Evolutionary conservation across 1,140 invertebrate species (phyloP).

Genomic region (Bombus fervidus): DNA sequence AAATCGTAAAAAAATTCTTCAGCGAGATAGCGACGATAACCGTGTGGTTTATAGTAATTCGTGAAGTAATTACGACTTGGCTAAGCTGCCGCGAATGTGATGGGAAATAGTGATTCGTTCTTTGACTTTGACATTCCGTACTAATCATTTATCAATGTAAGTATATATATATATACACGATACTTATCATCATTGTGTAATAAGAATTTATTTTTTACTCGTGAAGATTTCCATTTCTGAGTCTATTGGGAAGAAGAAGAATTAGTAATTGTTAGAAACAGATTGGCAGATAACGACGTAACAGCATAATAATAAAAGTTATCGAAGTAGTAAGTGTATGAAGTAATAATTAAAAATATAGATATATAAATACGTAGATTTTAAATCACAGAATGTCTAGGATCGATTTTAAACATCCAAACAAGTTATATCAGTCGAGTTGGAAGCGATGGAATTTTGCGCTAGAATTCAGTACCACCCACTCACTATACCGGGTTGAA

Average conservation of each 20-base stretch:
- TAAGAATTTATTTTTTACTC: background rate
- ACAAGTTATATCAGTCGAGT: no score
- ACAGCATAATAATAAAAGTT: background rate
- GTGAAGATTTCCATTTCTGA: background rate
- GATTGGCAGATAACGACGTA: background rate
- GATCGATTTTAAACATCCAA: no score
- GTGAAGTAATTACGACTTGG: background rate
- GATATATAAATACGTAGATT: background rate
- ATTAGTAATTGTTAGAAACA: background rate
- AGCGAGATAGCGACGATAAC: slow-evolving; percentile 17
- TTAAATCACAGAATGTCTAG: background rate
- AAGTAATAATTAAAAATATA: background rate
- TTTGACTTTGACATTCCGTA: background rate
- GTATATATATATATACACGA: no score
- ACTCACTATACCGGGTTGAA: background rate
- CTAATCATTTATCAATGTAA: background rate
- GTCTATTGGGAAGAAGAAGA: no score
- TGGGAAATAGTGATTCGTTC: background rate
- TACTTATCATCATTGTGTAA: background rate
- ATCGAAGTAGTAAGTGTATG: background rate
- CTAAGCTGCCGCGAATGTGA: background rate
- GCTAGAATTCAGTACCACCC: background rate
- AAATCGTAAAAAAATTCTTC: background rate
- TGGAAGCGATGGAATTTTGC: background rate
- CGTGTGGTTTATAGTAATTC: background rate